Base-by-base conservation (phyloP, 1,140 invertebrate genomes). In the Macrosteles quadrilineatus region DNA sequence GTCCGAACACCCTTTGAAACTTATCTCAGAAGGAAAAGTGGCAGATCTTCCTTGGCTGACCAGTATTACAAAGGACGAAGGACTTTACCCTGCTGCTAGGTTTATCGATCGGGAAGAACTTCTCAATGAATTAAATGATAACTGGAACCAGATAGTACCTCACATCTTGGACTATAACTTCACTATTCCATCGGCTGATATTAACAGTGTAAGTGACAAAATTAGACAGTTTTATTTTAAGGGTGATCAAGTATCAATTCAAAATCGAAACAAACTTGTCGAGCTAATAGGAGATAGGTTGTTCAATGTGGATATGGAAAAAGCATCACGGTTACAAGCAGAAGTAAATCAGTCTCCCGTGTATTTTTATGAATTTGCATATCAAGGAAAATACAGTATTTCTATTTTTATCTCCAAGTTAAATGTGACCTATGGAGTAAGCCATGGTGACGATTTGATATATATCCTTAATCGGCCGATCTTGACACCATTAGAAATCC, bases 41-140 rank as follows among this genome's bases (percentile, higher is more conserved):
- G 14, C 70, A 3, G 29, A 11, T 29, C 19, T 23, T 19, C 80
- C 81, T 4, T 77, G 75, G 71, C 78, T 82, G 32, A 73, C 74
- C 6, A 78, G 78, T n/a, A 36, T 79, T 0, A 71, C 71, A 1
- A 29, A 69, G 25, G 77, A 80, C 29, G 81, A 82, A 73, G 79
- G 80, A 30, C 55, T 79, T 1, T 68, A 57, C n/a, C 67, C 67
- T 1, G 67, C 23, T 4, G 67, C 47, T 32, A 32, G 14, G 29
- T 75, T 74, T n/a, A 32, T 76, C 17, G 64, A 50, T n/a, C 43
- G 70, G 4, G 25, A 59, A 2, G 29, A 57, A 4, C 12, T 66
- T 1, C 14, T 77, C 11, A 64, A 72, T 31, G 68, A 72, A 19
- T 55, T 77, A 12, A 30, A 75, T 57, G 40, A 43, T n/a, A 68